Evolutionary conservation across 2,797 vertebrate species (phyloP).

Genomic region (Oryzias sinensis): DNA sequence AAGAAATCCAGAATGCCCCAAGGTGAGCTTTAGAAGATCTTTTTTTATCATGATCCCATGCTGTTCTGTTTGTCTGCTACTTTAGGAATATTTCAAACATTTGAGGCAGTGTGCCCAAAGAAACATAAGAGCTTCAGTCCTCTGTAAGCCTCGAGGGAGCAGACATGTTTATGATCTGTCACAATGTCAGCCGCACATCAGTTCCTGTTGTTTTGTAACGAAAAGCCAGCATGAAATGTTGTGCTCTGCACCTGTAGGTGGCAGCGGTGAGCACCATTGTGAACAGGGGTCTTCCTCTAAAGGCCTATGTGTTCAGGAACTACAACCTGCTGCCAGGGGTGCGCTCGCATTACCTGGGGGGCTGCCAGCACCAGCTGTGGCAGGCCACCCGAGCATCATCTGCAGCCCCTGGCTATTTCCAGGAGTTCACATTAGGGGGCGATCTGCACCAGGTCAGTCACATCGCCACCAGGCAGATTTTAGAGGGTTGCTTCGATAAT

Average conservation of each 20-base stretch:
- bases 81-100: conserved; percentile 21
- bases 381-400: conserved; percentile 91
- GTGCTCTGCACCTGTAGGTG: conserved; percentile 76
- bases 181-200: conserved; percentile 9
- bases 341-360: conserved; percentile 86
- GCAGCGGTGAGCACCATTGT: conserved; percentile 95
- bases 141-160: conserved; percentile 4
- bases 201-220: conserved; percentile 1
- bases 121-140: conserved; percentile 9
- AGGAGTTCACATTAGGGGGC: conserved; percentile 86
- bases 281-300: conserved; percentile 88
- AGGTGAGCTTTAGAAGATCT: conserved; percentile 79
- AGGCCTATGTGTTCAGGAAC: conserved; percentile 96
- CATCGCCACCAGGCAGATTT: neutral
- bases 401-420: conserved; percentile 92
- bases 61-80: conserved; percentile 16
- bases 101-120: conserved; percentile 9
- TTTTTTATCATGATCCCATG: conserved; percentile 18
- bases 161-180: conserved; percentile 20
- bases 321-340: conserved; percentile 91
- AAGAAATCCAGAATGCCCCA: conserved; percentile 89
- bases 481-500: neutral
- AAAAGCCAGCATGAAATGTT: neutral
- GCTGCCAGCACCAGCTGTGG: conserved; percentile 92
- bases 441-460: conserved; percentile 90